Evolutionary conservation across 1,140 invertebrate genomes (phyloP).

Genomic region (Homalodisca vitripennis): DNA sequence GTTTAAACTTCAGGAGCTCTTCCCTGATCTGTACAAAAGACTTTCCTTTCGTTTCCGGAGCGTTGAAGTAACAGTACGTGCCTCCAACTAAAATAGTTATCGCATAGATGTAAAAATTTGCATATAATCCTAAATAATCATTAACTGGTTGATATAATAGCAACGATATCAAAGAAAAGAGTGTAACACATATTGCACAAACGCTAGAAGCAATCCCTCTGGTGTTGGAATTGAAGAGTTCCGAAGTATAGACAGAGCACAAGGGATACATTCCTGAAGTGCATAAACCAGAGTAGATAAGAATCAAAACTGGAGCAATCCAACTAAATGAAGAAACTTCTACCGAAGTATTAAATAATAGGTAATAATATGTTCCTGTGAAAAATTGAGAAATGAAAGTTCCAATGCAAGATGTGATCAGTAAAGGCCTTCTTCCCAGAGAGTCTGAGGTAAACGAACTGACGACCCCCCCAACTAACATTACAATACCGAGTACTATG

Average conservation of each 20-base stretch:
- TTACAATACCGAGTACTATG: constrained; percentile 65
- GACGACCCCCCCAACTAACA: constrained; percentile 61
- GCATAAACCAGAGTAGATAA: constrained; percentile 68
- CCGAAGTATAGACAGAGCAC: constrained; percentile 29
- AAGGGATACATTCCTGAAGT: constrained; percentile 33
- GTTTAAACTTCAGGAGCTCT: too few relatives aligned
- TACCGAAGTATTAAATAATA: constrained; percentile 52
- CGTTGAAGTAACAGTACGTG: neutral
- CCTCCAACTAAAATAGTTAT: neutral
- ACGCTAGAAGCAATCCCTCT: constrained; percentile 34
- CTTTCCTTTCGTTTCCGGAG: neutral
- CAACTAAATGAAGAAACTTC: constrained; percentile 53
- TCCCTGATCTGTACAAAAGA: neutral
- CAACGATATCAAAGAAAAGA: constrained; percentile 33
- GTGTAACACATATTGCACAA: constrained; percentile 29
- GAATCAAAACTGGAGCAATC: constrained; percentile 63
- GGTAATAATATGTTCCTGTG: constrained; percentile 57
- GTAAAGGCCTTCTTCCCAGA: constrained; percentile 64
- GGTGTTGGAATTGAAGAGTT: constrained; percentile 38
- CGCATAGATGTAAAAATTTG: neutral
- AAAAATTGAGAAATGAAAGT: constrained; percentile 47
- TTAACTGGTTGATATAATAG: neutral
- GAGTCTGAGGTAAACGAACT: constrained; percentile 68
- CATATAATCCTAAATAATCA: neutral
- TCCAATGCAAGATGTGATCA: constrained; percentile 48